These are phyloP conservation scores for Atrichornis clamosus DNA, from an alignment of 2,113 vertebrate genomes.

Conservation along the genomic window DNA sequence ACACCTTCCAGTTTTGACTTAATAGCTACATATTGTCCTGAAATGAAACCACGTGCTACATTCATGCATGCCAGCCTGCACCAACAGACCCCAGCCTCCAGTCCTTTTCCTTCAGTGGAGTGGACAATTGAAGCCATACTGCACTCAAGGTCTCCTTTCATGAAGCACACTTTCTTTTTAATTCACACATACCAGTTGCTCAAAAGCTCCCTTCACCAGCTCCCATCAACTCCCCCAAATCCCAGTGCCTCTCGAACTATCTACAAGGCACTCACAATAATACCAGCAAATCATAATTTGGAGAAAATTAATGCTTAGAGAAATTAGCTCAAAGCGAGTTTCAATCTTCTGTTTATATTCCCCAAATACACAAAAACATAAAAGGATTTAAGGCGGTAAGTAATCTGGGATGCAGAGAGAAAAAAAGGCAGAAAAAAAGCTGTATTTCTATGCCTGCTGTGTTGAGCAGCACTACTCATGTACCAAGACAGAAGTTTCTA, in stretches of 20 bases:
- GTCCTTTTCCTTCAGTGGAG: neutral
- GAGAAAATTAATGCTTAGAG: neutral
- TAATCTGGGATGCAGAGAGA: neutral
- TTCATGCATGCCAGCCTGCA: neutral
- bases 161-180: neutral
- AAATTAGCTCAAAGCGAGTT: neutral
- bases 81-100: neutral
- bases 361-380: neutral
- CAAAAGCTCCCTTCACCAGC: neutral
- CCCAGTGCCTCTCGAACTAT: neutral
- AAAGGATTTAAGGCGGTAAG: constrained; percentile 1
- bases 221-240: neutral
- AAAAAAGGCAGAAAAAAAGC: neutral
- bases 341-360: neutral
- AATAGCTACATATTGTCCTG: neutral
- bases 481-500: constrained; percentile 15
- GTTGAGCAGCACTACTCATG: constrained; percentile 8
- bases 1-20: neutral
- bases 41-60: neutral
- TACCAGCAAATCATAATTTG: neutral
- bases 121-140: neutral
- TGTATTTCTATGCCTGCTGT: neutral
- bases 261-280: neutral
- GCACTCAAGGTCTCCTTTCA: neutral
- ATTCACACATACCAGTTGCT: neutral